Percentiles rank a stretch among this genome's conserved stretches.
These are phyloP conservation scores for Strix uralensis DNA, from an alignment of 2,113 vertebrate species.

Conservation along the genomic window DNA sequence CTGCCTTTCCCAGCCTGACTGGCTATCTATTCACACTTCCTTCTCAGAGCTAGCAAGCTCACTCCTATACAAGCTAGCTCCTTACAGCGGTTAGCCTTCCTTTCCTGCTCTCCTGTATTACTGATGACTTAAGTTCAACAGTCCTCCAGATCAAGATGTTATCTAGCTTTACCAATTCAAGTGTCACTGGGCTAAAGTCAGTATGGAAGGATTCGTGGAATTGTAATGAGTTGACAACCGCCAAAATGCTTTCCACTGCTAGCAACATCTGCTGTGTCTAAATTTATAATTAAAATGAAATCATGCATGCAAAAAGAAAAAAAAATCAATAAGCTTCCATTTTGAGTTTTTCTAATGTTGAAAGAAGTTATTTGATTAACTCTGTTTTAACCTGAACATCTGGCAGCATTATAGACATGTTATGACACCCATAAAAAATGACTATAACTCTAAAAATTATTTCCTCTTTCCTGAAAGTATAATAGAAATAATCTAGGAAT, in stretches of 20 bases:
- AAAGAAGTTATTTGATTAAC: conserved; percentile 57
- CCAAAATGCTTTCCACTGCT: conserved; percentile 29
- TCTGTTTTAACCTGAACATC: conserved; percentile 60
- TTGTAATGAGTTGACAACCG: not conserved
- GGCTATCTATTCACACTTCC: not conserved
- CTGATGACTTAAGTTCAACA: not conserved
- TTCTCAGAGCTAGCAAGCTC: not conserved
- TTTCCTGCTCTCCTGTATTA: not conserved
- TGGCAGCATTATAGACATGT: not conserved
- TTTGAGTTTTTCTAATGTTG: not conserved
- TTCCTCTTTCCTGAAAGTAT: not conserved
- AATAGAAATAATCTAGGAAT: not conserved
- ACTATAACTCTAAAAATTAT: not conserved
- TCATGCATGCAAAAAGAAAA: conserved; percentile 34
- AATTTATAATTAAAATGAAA: conserved; percentile 67
- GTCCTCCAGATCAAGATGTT: not conserved
- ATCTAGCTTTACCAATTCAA: not conserved
- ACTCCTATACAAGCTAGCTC: not conserved
- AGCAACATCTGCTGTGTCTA: conserved; percentile 65
- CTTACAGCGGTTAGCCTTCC: not conserved
- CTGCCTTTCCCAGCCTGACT: not conserved
- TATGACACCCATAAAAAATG: not conserved
- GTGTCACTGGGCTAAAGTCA: not conserved
- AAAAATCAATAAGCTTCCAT: conserved; percentile 44
- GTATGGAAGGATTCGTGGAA: not conserved